phyloP scores from a whole-genome alignment of 2,797 vertebrate species.

The Sebastolobus alascanus region DNA sequence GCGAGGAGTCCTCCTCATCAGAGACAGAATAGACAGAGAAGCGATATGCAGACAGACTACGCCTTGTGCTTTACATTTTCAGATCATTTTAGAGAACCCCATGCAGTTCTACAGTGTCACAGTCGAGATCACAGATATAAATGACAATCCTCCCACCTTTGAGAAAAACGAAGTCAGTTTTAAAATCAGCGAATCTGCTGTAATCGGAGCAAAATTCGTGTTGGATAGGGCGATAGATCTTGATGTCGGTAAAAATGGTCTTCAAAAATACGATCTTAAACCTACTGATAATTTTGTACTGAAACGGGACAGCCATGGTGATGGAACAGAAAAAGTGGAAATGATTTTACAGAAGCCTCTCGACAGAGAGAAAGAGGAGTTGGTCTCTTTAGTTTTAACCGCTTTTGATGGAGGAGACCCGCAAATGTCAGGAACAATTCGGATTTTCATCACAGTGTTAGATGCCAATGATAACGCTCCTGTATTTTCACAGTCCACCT shows the following conservation, averaged over 20 bases:
- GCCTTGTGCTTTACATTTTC: constrained; percentile 74
- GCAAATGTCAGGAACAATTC: constrained; percentile 71
- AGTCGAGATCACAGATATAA: constrained; percentile 81
- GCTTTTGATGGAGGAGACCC: constrained; percentile 75
- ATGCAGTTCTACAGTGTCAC: constrained; percentile 76
- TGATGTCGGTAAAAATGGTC: constrained; percentile 55
- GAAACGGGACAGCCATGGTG: constrained; percentile 47
- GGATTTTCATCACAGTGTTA: constrained; percentile 1
- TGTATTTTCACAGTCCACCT: constrained; percentile 51
- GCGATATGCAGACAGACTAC: constrained; percentile 76
- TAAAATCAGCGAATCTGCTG: constrained; percentile 66
- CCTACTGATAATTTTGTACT: constrained; percentile 70
- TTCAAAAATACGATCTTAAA: constrained; percentile 51
- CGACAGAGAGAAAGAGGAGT: constrained; percentile 68
- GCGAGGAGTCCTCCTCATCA: constrained; percentile 85
- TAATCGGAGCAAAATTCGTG: constrained; percentile 52
- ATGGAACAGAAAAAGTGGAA: constrained; percentile 63
- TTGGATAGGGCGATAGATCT: constrained; percentile 63
- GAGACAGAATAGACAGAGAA: constrained; percentile 87
- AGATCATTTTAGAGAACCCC: constrained; percentile 80
- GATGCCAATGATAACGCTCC: neutral
- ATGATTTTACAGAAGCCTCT: constrained; percentile 76
- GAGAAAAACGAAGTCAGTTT: constrained; percentile 57
- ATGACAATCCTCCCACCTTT: constrained; percentile 80
- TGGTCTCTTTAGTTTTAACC: constrained; percentile 61